Conservation (phyloP, 2,113 vertebrate species). For the Syngnathoides biaculeatus region DNA sequence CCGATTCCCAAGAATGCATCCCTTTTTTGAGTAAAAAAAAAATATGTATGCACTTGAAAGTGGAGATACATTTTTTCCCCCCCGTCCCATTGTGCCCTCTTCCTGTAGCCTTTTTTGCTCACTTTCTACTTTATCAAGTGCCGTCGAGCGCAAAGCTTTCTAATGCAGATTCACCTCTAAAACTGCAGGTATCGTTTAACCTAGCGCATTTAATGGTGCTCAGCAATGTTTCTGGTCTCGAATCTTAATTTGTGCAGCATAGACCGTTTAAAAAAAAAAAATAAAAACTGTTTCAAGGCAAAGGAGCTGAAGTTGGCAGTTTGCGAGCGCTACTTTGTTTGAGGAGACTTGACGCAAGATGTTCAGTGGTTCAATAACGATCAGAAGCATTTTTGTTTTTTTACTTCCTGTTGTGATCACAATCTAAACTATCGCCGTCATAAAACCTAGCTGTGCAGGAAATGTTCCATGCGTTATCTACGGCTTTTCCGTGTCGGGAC, state of each 20-base stretch:
- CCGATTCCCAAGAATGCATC: too few species aligned
- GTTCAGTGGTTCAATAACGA: not conserved
- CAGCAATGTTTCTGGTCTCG: constrained; percentile 1
- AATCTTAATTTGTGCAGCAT: constrained; percentile 6
- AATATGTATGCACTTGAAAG: too few species aligned
- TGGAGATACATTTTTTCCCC: not conserved
- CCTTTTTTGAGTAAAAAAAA: too few species aligned
- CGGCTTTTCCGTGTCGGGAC: too few species aligned
- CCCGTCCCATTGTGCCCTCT: not conserved
- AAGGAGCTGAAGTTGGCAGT: constrained; percentile 10
- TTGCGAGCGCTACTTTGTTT: not conserved
- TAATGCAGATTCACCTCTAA: constrained; percentile 8
- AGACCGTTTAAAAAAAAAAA: not conserved
- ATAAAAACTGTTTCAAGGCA: not conserved
- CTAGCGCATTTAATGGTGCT: constrained; percentile 3
- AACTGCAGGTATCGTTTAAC: constrained; percentile 9
- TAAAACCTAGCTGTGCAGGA: not conserved
- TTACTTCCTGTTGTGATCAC: not conserved
- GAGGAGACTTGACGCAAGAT: not conserved
- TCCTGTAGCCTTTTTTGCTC: too few species aligned
- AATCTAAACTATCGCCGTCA: not conserved
- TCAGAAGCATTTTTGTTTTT: not conserved
- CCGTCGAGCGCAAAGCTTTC: not conserved
- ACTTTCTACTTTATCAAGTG: too few species aligned
- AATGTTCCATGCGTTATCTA: too few species aligned